Conservation (phyloP, 2,888 invertebrate genomes). For the Hermodice carunculata region DNA sequence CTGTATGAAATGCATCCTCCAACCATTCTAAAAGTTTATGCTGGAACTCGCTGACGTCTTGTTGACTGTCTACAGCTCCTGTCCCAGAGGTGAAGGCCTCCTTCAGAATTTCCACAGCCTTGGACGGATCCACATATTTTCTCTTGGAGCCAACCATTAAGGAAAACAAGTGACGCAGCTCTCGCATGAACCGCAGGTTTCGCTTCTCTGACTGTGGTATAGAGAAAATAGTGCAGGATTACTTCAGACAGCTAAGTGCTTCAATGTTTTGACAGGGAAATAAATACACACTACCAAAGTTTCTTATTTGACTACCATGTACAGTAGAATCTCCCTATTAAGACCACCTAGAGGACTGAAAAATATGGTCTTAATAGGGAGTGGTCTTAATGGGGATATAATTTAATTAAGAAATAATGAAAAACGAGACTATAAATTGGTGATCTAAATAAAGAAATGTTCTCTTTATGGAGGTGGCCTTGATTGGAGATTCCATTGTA, state of each 20-base stretch:
- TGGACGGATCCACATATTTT: constrained; percentile 71
- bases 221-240: constrained; percentile 3
- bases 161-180: constrained; percentile 69
- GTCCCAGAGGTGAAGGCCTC: constrained; percentile 59
- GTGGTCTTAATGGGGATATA: too few relatives aligned
- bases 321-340: too few relatives aligned
- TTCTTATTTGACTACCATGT: too few relatives aligned
- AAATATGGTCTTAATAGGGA: too few relatives aligned
- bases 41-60: constrained; percentile 72
- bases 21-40: constrained; percentile 71
- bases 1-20: constrained; percentile 67
- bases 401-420: too few relatives aligned
- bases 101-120: constrained; percentile 70
- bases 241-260: neutral
- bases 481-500: too few relatives aligned
- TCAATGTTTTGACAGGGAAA: too few relatives aligned
- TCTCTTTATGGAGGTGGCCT: too few relatives aligned
- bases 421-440: too few relatives aligned
- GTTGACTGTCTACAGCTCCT: constrained; percentile 10
- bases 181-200: constrained; percentile 69
- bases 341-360: too few relatives aligned
- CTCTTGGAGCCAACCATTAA: constrained; percentile 68
- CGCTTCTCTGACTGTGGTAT: constrained; percentile 55
- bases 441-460: too few relatives aligned
- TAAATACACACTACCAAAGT: too few relatives aligned